Percentiles rank a stretch among this genome's conserved stretches.
These are phyloP conservation scores for Sitta europaea DNA, from an alignment of 2,113 vertebrate genomes.

Conservation along the genomic window DNA sequence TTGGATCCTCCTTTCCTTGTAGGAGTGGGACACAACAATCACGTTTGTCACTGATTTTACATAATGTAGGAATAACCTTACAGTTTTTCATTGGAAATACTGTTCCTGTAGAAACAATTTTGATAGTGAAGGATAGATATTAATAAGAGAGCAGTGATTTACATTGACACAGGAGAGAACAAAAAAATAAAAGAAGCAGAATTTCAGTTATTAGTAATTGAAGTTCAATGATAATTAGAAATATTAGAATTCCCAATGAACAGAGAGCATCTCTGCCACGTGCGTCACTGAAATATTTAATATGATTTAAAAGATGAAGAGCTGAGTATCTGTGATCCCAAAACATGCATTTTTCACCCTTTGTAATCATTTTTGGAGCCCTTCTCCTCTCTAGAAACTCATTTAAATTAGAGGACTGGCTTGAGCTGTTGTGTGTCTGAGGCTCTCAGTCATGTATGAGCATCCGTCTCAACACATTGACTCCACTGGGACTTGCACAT, in stretches of 20 bases:
- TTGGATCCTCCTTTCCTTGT: background rate
- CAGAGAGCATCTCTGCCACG: background rate
- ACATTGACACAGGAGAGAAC: background rate
- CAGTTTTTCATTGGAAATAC: background rate
- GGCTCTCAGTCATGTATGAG: background rate
- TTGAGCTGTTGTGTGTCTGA: background rate
- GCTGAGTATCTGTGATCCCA: background rate
- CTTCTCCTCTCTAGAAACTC: background rate
- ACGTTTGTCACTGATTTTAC: rapidly evolving
- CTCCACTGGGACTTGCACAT: background rate
- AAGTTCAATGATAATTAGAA: background rate
- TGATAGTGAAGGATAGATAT: background rate
- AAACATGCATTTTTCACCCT: background rate
- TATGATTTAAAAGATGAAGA: background rate
- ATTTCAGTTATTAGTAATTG: background rate
- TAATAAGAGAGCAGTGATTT: background rate
- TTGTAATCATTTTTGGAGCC: background rate
- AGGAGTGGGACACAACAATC: rapidly evolving
- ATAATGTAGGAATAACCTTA: background rate
- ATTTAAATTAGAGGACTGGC: background rate
- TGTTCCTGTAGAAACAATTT: background rate
- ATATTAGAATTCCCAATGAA: background rate
- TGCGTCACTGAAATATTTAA: background rate
- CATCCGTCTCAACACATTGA: background rate
- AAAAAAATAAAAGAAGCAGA: background rate